Base-by-base conservation (phyloP, 2,888 invertebrate genomes). In the Cataglyphis albicans region DNA sequence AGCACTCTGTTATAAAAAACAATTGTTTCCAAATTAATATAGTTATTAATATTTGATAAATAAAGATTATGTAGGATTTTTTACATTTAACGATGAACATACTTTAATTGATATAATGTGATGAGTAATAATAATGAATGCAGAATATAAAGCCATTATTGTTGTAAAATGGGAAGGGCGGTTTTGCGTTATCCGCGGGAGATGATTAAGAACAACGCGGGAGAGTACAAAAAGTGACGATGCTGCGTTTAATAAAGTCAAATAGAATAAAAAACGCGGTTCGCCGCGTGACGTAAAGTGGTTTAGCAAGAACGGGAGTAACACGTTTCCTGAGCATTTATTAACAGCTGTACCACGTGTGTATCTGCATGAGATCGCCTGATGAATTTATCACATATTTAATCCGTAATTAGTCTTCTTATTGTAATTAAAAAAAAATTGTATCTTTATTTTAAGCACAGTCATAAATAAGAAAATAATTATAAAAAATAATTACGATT, bases 281-380 rank as follows among this genome's bases (percentile, higher is more conserved):
- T 15, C 73, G 70, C 80, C 74, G 63, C 44, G 63, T 84, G 83
- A 87, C 81, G 84, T 84, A 84, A 72, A 87, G 82, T 86, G 81
- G 81, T 83, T 87, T 87, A 83, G 81, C 83, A 84, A 84, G 87
- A 89, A 88, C 74, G 84, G 67, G 87, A 89, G 78, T 84, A 86
- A 86, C 83, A 84, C 78, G 80, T 82, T 83, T 57, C 73, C 68
- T 44, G 63, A 64, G 75, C 82, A 25, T 81, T 89, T 89, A 89
- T 87, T 89, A 90, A 89, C 90, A 90, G 90, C 85, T 90, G 89
- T 82, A 83, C 86, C 89, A 88, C 86, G 85, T 84, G 85, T 84
- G 85, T 84, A 75, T 86, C 85, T 82, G 85, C 67, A 10, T 4
- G 63, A 48, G n/a, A 48, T 41, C 7, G 64, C 55, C 35, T 86